Base-by-base conservation (phyloP, 2,797 vertebrate genomes). In the Silurus lanzhouensis region DNA sequence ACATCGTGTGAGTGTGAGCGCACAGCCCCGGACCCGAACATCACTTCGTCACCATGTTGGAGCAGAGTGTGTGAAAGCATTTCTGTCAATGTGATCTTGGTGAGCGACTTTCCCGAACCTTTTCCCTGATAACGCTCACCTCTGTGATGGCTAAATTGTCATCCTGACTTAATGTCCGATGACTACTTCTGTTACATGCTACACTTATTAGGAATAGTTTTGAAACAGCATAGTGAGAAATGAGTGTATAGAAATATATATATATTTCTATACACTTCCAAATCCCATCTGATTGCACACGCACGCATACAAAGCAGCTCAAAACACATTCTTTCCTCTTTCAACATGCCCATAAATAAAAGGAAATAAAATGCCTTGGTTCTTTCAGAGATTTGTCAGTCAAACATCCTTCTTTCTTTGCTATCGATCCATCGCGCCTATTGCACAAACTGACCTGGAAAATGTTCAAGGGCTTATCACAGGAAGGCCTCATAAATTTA, bases 391-490 rank as follows among this genome's bases (percentile, higher is more conserved):
- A 31, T 77, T 22, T 82, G 84, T 70, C 31, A 70, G 57, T 58
- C n/a, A 78, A 76, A 78, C 60, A 78, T 57, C 64, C 38, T 44
- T 27, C 25, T 67, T 57, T 71, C 52, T 78, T 71, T 48, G 27
- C 61, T 79, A 80, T 83, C 87, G 78, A 79, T 83, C 82, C 88
- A 76, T 85, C 84, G 84, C 88, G 90, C 93, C 79, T 94, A 93
- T 94, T 85, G 22, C 89, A 88, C 91, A 92, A 94, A 91, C 91
- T 88, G 88, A 91, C 87, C 88, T 83, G 58, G 67, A 87, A 93
- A 88, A 85, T 83, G 86, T 89, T 91, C 90, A 88, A 84, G 89
- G 88, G 88, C 85, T 15, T 64, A 66, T 58, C 44, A 31, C 76
- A 84, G 83, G 61, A 81, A 70, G 82, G 88, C 86, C 83, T 68